Conservation (phyloP, 2,888 invertebrate species). For the Corythucha ciliata region DNA sequence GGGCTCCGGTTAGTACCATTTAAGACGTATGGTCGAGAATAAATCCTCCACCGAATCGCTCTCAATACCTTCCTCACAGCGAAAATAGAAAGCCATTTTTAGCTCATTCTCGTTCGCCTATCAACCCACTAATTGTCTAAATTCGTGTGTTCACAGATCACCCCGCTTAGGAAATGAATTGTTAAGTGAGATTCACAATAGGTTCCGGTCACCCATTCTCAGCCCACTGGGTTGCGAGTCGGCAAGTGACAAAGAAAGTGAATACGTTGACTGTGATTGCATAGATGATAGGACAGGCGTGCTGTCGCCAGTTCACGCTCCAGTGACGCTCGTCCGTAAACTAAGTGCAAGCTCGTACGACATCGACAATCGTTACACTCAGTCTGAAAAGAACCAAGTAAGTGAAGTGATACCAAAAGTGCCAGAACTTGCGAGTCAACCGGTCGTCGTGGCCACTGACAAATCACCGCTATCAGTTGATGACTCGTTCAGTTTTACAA, state of each 20-base stretch:
- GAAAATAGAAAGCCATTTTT: too few species aligned
- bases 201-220: conserved; percentile 19
- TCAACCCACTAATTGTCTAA: too few species aligned
- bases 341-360: conserved; percentile 23
- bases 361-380: conserved; percentile 10
- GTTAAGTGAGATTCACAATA: conserved; percentile 6
- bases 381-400: neutral
- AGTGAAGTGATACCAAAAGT: conserved; percentile 14
- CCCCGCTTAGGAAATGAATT: neutral
- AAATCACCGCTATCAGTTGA: conserved; percentile 26
- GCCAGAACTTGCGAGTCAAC: conserved; percentile 10
- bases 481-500: too few species aligned
- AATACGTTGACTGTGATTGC: conserved; percentile 32
- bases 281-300: conserved; percentile 24
- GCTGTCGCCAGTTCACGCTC: conserved; percentile 20
- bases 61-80: too few species aligned
- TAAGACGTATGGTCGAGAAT: too few species aligned
- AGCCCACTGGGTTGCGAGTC: conserved; percentile 29
- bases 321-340: conserved; percentile 18
- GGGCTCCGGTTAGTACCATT: too few species aligned
- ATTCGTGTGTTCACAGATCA: neutral
- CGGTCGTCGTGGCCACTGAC: conserved; percentile 13
- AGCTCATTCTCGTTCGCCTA: too few species aligned
- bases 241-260: conserved; percentile 30
- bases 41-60: too few species aligned